Percentiles rank a stretch among this genome's conserved stretches.
Conservation (phyloP, 2,888 invertebrate species). For the Nomada goodeniana region DNA sequence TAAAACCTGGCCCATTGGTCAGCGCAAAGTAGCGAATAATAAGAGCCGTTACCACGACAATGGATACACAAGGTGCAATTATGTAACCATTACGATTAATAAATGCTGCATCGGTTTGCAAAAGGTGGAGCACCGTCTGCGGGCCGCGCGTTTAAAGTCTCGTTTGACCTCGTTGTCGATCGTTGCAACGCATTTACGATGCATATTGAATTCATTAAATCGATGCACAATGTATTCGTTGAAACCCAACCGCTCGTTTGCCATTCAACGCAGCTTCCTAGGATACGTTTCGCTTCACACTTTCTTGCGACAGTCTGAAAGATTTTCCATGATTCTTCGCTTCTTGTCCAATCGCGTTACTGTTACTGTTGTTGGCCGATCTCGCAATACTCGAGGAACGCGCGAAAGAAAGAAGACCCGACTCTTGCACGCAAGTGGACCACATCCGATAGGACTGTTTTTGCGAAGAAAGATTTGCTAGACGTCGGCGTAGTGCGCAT, state of each 20-base stretch:
- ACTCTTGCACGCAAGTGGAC: conserved; percentile 3
- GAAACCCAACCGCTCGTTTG: conserved; percentile 14
- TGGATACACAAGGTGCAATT: conserved; percentile 51
- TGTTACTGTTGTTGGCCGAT: not conserved
- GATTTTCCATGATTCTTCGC: not conserved
- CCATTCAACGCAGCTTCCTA: not conserved
- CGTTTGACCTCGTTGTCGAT: conserved; percentile 57
- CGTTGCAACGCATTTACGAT: conserved; percentile 55
- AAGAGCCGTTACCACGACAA: conserved; percentile 31
- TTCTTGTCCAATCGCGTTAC: too few species aligned
- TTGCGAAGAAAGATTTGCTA: conserved; percentile 53
- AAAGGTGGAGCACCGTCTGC: conserved; percentile 49
- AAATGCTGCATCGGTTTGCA: conserved; percentile 47
- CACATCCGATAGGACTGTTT: conserved; percentile 32
- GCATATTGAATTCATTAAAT: conserved; percentile 66
- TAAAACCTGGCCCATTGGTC: conserved; percentile 27
- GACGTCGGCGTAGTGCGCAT: conserved; percentile 45
- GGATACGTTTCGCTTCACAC: not conserved
- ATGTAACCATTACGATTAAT: conserved; percentile 61
- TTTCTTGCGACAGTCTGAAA: not conserved
- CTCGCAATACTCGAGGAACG: not conserved
- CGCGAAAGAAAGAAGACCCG: not conserved
- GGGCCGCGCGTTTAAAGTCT: conserved; percentile 58
- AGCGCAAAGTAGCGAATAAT: conserved; percentile 28
- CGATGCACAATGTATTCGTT: not conserved